Evolutionary conservation across 2,113 vertebrate genomes (phyloP).

Genomic region (Meleagris gallopavo): DNA sequence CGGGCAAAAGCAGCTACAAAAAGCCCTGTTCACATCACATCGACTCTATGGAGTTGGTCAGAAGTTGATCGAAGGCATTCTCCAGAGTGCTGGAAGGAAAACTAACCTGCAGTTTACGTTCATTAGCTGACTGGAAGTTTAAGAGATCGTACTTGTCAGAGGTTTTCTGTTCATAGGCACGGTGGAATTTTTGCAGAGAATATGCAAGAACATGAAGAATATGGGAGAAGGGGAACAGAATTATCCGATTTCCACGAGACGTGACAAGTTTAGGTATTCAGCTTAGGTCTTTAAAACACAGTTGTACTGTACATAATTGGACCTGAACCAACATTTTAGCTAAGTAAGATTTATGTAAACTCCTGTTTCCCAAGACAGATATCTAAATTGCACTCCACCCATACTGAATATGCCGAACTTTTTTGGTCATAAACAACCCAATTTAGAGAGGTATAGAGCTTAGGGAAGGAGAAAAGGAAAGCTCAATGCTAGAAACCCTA

Average conservation of each 20-base stretch:
- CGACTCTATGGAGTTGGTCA: neutral
- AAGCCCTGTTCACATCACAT: rapidly evolving
- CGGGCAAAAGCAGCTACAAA: rapidly evolving
- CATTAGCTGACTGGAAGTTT: neutral
- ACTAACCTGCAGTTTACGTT: neutral
- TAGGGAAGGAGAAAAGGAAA: neutral
- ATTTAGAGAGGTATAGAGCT: neutral
- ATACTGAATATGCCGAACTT: neutral
- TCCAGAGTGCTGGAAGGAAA: neutral
- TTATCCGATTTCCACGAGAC: neutral
- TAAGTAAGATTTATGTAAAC: constrained; percentile 37
- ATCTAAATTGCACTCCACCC: constrained; percentile 19
- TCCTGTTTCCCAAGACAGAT: constrained; percentile 33
- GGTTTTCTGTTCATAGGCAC: neutral
- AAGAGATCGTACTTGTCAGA: neutral
- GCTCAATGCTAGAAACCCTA: neutral
- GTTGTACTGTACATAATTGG: neutral
- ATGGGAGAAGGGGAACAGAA: neutral
- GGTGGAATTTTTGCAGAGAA: neutral
- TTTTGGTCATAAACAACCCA: neutral
- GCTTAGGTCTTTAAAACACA: neutral
- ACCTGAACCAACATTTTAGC: neutral
- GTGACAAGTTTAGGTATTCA: neutral
- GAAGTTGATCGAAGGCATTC: neutral
- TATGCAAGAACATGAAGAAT: neutral